Percentiles rank a stretch among this genome's conserved stretches.
phyloP scores from a whole-genome alignment of 53 echinoderm and acorn worm species.

The Apostichopus leukothele region DNA sequence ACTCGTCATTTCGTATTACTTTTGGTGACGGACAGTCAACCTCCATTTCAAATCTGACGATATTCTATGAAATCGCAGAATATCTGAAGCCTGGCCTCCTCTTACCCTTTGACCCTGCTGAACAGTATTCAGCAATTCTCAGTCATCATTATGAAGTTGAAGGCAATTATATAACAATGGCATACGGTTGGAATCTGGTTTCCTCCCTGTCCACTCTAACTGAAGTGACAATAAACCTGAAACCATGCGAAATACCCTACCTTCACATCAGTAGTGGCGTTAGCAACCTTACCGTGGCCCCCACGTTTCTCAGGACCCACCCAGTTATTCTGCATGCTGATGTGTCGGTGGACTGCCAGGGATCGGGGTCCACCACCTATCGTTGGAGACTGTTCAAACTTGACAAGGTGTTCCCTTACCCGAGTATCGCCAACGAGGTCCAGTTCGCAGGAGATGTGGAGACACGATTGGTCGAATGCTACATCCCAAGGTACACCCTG shows the following conservation, averaged over 20 bases:
- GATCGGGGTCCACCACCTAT: constrained; percentile 49
- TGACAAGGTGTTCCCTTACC: constrained; percentile 61
- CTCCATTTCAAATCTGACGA: constrained; percentile 40
- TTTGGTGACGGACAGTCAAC: constrained; percentile 70
- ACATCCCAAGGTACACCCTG: constrained; percentile 70
- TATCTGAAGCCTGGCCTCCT: constrained; percentile 59
- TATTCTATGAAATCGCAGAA: constrained; percentile 19
- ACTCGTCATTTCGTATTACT: constrained; percentile 56
- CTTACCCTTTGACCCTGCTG: constrained; percentile 66
- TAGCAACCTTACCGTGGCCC: constrained; percentile 46
- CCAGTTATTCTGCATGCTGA: constrained; percentile 54
- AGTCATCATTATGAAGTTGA: constrained; percentile 58
- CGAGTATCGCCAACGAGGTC: constrained; percentile 64
- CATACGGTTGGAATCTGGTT: constrained; percentile 61
- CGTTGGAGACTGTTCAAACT: constrained; percentile 72
- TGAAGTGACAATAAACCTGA: constrained; percentile 57
- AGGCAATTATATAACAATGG: constrained; percentile 57
- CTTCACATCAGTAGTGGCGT: constrained; percentile 71
- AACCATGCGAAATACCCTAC: constrained; percentile 59
- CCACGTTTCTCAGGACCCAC: constrained; percentile 56
- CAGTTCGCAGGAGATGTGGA: constrained; percentile 49
- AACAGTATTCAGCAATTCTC: constrained; percentile 56
- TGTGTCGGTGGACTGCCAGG: constrained; percentile 54
- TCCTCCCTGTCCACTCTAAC: constrained; percentile 46
- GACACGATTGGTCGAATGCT: constrained; percentile 61